These are phyloP conservation scores for Trissoscelio sp. DNA, from an alignment of 2,888 invertebrate species.

Conservation along the genomic window DNA sequence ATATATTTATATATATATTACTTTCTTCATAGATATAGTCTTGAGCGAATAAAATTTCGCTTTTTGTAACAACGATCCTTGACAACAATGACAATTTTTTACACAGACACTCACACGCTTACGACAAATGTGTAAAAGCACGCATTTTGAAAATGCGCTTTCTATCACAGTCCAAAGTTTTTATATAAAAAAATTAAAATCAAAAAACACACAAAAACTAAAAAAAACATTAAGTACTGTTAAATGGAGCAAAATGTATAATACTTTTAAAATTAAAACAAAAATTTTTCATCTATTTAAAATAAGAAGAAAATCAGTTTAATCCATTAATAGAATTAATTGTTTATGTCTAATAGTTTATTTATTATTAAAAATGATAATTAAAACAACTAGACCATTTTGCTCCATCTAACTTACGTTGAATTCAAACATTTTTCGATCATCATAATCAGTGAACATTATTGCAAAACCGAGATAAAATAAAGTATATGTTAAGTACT, in stretches of 20 bases:
- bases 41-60: constrained; percentile 59
- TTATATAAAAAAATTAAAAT: constrained; percentile 21
- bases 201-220: too few species aligned
- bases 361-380: background rate
- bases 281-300: too few species aligned
- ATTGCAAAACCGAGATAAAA: constrained; percentile 32
- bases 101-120: constrained; percentile 48
- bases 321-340: too few species aligned
- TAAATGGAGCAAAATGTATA: background rate
- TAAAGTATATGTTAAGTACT: constrained; percentile 1
- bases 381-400: background rate
- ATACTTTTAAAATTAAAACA: too few species aligned
- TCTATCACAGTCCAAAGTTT: constrained; percentile 67
- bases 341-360: too few species aligned
- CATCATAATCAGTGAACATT: constrained; percentile 40
- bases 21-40: constrained; percentile 26
- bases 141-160: constrained; percentile 43
- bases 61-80: constrained; percentile 54
- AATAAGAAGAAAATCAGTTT: too few species aligned
- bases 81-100: constrained; percentile 47
- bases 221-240: background rate
- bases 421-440: constrained; percentile 20
- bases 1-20: constrained; percentile 38
- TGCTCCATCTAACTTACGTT: background rate
- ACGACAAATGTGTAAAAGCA: constrained; percentile 61